Percentiles rank a stretch among this genome's conserved stretches.
These are phyloP conservation scores for Aramus guarauna DNA, from an alignment of 2,113 vertebrate species.

Conservation along the genomic window DNA sequence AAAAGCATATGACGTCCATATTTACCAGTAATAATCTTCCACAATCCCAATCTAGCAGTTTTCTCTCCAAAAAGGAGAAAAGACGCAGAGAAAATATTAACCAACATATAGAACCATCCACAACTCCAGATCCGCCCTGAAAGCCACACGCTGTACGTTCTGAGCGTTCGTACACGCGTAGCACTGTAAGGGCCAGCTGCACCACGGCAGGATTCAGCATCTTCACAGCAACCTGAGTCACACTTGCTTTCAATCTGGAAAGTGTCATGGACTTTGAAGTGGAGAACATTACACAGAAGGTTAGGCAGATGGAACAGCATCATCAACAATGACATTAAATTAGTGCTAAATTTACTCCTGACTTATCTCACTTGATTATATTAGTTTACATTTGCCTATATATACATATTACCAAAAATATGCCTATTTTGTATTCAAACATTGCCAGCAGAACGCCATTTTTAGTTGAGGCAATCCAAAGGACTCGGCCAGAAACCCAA, in stretches of 20 bases:
- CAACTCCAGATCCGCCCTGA: fast-evolving
- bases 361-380: not conserved
- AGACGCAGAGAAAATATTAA: not conserved
- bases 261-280: fast-evolving
- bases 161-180: not conserved
- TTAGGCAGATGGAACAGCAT: not conserved
- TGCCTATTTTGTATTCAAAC: not conserved
- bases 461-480: not conserved
- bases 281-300: not conserved
- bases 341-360: not conserved
- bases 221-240: not conserved
- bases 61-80: not conserved
- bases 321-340: not conserved
- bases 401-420: not conserved
- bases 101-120: not conserved
- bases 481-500: not conserved
- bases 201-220: not conserved
- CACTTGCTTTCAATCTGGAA: not conserved
- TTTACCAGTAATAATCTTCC: not conserved
- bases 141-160: not conserved
- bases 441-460: not conserved
- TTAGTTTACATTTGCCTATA: not conserved
- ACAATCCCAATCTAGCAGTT: not conserved
- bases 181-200: not conserved
- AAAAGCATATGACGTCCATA: fast-evolving